These are phyloP conservation scores for Gila robusta DNA, from an alignment of 2,797 vertebrate species.

Conservation along the genomic window DNA sequence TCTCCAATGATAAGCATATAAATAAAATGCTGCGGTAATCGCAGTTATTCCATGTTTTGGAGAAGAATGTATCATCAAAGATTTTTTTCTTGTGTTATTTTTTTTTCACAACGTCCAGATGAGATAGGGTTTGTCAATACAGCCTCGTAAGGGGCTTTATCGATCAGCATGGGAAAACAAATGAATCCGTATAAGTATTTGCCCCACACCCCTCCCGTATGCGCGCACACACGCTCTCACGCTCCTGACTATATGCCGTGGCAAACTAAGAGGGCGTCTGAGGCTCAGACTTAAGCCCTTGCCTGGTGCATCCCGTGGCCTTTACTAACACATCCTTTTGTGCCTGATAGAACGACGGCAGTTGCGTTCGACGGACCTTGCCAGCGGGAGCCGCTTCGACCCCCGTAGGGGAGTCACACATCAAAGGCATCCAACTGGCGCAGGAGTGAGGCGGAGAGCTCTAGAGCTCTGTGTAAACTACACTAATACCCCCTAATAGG, in stretches of 20 bases:
- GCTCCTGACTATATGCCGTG: conserved; percentile 32
- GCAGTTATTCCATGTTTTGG: conserved; percentile 27
- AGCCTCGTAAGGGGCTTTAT: conserved; percentile 46
- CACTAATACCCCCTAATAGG: conserved; percentile 87
- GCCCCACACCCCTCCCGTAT: conserved; percentile 27
- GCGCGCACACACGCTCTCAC: conserved; percentile 26
- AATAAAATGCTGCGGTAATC: conserved; percentile 25
- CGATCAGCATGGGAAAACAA: conserved; percentile 52
- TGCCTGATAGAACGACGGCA: neutral
- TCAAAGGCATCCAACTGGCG: conserved; percentile 40
- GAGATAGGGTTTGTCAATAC: conserved; percentile 46
- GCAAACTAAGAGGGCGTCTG: conserved; percentile 28
- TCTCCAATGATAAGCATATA: conserved; percentile 42
- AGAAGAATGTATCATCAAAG: conserved; percentile 26
- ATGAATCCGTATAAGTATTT: conserved; percentile 52
- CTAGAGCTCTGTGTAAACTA: conserved; percentile 65
- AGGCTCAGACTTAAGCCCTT: conserved; percentile 30
- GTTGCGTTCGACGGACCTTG: conserved; percentile 2
- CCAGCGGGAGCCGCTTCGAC: conserved; percentile 7
- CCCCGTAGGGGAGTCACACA: conserved; percentile 17
- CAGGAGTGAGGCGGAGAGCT: conserved; percentile 52
- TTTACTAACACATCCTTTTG: conserved; percentile 25
- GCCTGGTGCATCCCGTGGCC: conserved; percentile 13
- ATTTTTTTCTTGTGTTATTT: conserved; percentile 25
- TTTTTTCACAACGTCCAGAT: neutral